phyloP scores from a whole-genome alignment of 2,888 invertebrate species.

The Agrochola lychnidis region DNA sequence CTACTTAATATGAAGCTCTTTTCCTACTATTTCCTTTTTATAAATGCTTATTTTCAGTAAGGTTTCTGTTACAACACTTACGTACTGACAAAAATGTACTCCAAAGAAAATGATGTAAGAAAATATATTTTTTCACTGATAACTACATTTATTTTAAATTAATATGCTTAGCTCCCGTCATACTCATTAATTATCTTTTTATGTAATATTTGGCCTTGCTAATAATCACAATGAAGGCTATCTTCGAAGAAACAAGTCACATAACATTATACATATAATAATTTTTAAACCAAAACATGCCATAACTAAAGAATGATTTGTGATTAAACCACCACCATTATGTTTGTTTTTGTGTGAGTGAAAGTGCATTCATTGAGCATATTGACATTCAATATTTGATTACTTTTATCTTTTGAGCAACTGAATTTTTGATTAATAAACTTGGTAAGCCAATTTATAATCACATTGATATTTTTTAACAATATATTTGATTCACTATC shows the following conservation, averaged over 20 bases:
- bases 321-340: slow-evolving; percentile 65
- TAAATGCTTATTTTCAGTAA: neutral
- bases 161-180: slow-evolving; percentile 10
- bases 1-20: neutral
- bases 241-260: slow-evolving; percentile 24
- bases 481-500: slow-evolving; percentile 29
- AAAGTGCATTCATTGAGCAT: slow-evolving; percentile 57
- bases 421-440: slow-evolving; percentile 14
- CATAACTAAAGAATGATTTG: slow-evolving; percentile 34
- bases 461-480: slow-evolving; percentile 26
- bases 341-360: slow-evolving; percentile 45
- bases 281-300: slow-evolving; percentile 46
- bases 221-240: slow-evolving; percentile 53
- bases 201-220: slow-evolving; percentile 53
- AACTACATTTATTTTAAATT: slow-evolving; percentile 1
- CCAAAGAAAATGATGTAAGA: neutral
- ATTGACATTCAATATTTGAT: slow-evolving; percentile 12
- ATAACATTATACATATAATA: slow-evolving; percentile 19
- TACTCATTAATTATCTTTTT: slow-evolving; percentile 47
- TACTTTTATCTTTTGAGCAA: slow-evolving; percentile 23
- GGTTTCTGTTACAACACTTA: neutral
- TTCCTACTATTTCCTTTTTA: neutral
- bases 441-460: slow-evolving; percentile 49
- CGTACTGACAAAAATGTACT: neutral
- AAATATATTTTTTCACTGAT: neutral